These are phyloP conservation scores for Zaprionus obscuricornis DNA, from an alignment of 2,888 invertebrate species.

Conservation along the genomic window DNA sequence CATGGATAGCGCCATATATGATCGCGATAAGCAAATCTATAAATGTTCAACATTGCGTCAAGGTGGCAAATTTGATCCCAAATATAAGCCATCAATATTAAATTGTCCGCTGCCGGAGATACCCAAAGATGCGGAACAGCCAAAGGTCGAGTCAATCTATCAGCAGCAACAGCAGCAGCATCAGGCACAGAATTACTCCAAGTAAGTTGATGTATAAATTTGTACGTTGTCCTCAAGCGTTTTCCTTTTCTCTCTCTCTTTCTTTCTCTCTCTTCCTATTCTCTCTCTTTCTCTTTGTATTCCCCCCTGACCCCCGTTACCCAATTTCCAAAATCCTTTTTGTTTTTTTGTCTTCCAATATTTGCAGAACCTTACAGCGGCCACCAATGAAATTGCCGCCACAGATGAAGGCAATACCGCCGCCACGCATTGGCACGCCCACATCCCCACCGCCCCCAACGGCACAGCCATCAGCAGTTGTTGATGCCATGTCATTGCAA, in stretches of 20 bases:
- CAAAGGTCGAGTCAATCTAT: conserved; percentile 80
- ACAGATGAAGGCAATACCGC: conserved; percentile 83
- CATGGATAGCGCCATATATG: conserved; percentile 82
- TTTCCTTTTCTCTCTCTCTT: conserved; percentile 4
- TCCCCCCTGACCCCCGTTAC: too few species aligned
- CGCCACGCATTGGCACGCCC: conserved; percentile 82
- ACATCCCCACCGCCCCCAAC: conserved; percentile 77
- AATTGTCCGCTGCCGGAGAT: conserved; percentile 84
- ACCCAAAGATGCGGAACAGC: conserved; percentile 83
- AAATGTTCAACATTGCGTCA: conserved; percentile 83
- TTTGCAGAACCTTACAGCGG: conserved; percentile 81
- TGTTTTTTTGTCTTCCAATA: conserved; percentile 1
- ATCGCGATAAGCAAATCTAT: conserved; percentile 83
- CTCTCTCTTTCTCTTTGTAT: too few species aligned
- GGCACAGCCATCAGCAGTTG: conserved; percentile 36
- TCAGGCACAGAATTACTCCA: conserved; percentile 75
- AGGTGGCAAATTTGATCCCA: conserved; percentile 83
- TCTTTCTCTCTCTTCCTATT: too few species aligned
- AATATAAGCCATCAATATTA: conserved; percentile 83
- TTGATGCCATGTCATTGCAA: conserved; percentile 30
- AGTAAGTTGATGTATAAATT: conserved; percentile 70
- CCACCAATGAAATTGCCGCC: conserved; percentile 83
- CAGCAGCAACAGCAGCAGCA: conserved; percentile 67
- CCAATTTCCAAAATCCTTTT: background rate
- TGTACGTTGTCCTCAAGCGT: conserved; percentile 21